Evolutionary conservation across 2,888 invertebrate species (phyloP), one percentile per base, ranked within the genome.

Genomic region (Synergus gifuensis): DNA sequence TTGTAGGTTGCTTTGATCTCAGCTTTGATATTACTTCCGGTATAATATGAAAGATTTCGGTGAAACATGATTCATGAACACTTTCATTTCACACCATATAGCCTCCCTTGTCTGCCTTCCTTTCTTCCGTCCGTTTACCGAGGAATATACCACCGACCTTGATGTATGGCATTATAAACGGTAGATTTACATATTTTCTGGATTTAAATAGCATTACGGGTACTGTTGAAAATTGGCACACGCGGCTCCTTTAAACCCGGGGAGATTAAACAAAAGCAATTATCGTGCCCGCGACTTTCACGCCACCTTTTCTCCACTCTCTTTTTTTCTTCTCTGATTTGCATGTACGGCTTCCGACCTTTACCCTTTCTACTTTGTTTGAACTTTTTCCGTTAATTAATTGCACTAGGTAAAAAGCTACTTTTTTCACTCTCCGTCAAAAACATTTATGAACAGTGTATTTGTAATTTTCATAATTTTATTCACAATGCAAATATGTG

Each of bases 171-270:
- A 87, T 84, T 87, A 88, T 88, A 86, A 88, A 85, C 82, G 86
- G 16, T 81, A 82, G 86, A 88, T 88, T 88, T 88, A 86, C 88
- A 88, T 88, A 88, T 87, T 88, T 82, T 83, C 78, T 76, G 76
- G 83, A 84, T 85, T 86, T 85, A 87, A 87, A 87, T 84, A 79
- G 84, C 84, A 78, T 76, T 80, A 78, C 76, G 62, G 76, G 42
- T 69, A 76, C 73, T 81, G 81, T 78, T 82, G 87, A 83, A 86
- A 85, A 86, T 83, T 83, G 86, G 82, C 87, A 84, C 87, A 84
- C 87, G 87, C 84, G 87, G 67, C 80, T 66, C 44, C 49, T 73
- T 49, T 36, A n/a, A 73, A 11, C 54, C 11, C 54, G 36, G 36
- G 73, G n/a, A 54, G n/a, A 73, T 73, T 73, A 73, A 54, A 73